Evolutionary conservation across 2,888 invertebrate species (phyloP).

Genomic region (Baronia brevicornis): DNA sequence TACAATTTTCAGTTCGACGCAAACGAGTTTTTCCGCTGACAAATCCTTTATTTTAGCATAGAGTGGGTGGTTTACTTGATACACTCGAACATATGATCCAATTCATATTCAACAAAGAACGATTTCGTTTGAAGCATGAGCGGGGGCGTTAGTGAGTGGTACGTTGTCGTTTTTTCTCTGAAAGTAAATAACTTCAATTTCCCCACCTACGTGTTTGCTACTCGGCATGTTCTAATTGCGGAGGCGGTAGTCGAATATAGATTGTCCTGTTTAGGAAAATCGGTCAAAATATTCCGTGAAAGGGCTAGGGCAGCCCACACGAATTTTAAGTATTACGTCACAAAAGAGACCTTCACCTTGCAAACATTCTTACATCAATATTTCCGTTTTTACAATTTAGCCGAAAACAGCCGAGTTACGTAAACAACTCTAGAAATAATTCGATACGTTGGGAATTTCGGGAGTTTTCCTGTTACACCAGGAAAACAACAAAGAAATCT

Average conservation of each 20-base stretch:
- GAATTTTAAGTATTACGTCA: slow-evolving; percentile 5
- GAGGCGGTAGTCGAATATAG: slow-evolving; percentile 37
- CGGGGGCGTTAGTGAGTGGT: neutral
- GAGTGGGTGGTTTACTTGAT: too few species aligned
- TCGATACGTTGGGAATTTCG: neutral
- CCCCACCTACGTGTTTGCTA: slow-evolving; percentile 39
- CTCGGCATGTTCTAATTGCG: slow-evolving; percentile 39
- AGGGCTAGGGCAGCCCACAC: slow-evolving; percentile 18
- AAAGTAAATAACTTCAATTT: slow-evolving; percentile 27
- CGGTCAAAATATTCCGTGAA: slow-evolving; percentile 32
- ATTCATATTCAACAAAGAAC: too few species aligned
- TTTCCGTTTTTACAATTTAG: too few species aligned
- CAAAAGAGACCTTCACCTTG: slow-evolving; percentile 8
- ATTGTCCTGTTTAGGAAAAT: slow-evolving; percentile 27
- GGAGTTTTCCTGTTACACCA: neutral
- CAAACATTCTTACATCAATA: slow-evolving; percentile 4
- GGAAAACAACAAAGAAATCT: too few species aligned
- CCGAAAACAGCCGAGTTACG: too few species aligned
- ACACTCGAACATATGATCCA: too few species aligned
- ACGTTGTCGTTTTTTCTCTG: slow-evolving; percentile 16
- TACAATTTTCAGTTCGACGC: neutral
- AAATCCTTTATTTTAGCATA: neutral
- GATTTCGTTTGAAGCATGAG: slow-evolving; percentile 29
- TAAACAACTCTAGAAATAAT: slow-evolving; percentile 1
- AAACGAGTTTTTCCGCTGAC: slow-evolving; percentile 2